These are phyloP conservation scores for Potamarius usumacintae DNA, from an alignment of 2,113 vertebrate genomes.

Conservation along the genomic window DNA sequence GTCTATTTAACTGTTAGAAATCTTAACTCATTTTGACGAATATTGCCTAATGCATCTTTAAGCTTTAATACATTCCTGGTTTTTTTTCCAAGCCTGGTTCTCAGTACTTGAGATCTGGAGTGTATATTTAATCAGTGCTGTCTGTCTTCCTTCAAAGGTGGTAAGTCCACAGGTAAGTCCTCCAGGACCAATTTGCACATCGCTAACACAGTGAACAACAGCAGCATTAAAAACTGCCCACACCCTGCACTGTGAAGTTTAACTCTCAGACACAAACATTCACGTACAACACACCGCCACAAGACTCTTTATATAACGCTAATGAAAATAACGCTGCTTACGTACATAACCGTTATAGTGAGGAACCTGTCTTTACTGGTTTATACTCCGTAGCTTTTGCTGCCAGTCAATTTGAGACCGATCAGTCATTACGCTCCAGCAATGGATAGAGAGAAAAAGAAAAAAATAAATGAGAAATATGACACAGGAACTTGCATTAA, in stretches of 20 bases:
- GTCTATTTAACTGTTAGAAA: background rate
- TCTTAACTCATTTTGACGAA: background rate
- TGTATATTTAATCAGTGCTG: background rate
- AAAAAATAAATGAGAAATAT: background rate
- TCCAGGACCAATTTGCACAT: conserved; percentile 13
- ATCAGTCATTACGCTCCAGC: background rate
- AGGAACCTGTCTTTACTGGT: conserved; percentile 3
- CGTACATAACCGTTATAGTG: conserved; percentile 29
- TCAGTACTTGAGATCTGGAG: background rate
- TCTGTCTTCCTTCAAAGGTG: conserved; percentile 9
- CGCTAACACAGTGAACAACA: conserved; percentile 25
- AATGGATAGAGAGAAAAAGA: background rate
- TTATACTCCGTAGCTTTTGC: background rate
- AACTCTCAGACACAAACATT: conserved; percentile 21
- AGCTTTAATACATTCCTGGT: background rate
- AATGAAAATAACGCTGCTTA: conserved; percentile 46
- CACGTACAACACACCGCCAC: conserved; percentile 7
- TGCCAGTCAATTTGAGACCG: background rate
- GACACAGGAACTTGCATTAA: conserved; percentile 4
- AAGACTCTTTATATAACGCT: conserved; percentile 43
- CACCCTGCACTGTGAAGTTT: conserved; percentile 10
- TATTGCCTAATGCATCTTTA: background rate
- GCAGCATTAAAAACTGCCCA: conserved; percentile 37
- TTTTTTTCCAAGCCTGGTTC: background rate
- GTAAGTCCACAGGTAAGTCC: conserved; percentile 5